Evolutionary conservation across 2,113 vertebrate genomes (phyloP).

Genomic region (Rhinoptilus africanus): DNA sequence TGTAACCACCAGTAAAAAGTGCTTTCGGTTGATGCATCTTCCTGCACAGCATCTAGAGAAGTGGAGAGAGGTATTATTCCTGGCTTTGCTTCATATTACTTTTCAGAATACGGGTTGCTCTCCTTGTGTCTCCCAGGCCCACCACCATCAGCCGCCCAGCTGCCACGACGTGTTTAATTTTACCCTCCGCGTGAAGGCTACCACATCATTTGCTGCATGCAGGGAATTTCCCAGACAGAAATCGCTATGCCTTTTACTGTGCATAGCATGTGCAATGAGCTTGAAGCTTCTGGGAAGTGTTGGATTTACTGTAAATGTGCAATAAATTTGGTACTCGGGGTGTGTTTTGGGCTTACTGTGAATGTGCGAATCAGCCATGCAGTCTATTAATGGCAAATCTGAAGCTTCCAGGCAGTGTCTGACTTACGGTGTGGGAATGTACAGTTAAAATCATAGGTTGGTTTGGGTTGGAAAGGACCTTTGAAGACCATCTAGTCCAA

Average conservation of each 20-base stretch:
- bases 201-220: not conserved
- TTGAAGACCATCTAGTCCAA: not conserved
- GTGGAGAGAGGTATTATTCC: not conserved
- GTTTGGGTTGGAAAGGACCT: not conserved
- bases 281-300: not conserved
- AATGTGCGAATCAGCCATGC: conserved; percentile 4
- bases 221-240: not conserved
- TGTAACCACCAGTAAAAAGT: not conserved
- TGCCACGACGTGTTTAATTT: not conserved
- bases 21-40: not conserved
- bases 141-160: rapidly evolving
- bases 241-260: rapidly evolving
- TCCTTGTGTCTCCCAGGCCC: not conserved
- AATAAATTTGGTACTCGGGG: not conserved
- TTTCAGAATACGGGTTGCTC: not conserved
- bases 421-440: not conserved
- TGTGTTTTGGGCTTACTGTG: not conserved
- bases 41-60: not conserved
- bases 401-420: not conserved
- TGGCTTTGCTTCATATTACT: not conserved
- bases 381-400: not conserved
- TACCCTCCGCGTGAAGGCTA: rapidly evolving
- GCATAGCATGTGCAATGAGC: not conserved
- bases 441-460: not conserved
- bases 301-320: not conserved